A percentile compares a stretch with the other conserved stretches of the same genome.
These are phyloP conservation scores for Poecilobothrus nobilitatus DNA, from an alignment of 2,888 invertebrate genomes.

Conservation along the genomic window DNA sequence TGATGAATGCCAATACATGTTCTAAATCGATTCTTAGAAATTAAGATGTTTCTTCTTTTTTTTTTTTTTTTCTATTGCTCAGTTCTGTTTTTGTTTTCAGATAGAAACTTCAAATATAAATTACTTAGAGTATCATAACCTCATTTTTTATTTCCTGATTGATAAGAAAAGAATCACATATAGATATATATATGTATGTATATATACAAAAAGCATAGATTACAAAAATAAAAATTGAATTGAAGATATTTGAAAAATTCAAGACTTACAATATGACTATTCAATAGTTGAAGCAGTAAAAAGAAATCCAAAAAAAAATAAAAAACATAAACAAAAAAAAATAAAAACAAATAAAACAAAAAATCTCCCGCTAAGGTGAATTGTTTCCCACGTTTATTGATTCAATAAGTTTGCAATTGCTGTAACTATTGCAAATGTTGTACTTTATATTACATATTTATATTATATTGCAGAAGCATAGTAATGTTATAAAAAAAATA, in stretches of 20 bases:
- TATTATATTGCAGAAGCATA: too few relatives aligned
- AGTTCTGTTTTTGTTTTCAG: too few relatives aligned
- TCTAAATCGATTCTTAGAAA: too few relatives aligned
- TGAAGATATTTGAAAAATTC: neutral
- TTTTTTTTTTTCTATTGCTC: too few relatives aligned
- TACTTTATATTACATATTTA: neutral
- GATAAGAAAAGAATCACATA: neutral
- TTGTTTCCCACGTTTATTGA: constrained; percentile 11
- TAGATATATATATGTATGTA: too few relatives aligned
- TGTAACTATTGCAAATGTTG: neutral
- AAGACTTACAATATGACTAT: too few relatives aligned
- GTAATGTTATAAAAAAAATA: neutral
- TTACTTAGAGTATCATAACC: neutral
- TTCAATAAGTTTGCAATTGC: constrained; percentile 4
- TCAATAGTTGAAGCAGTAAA: too few relatives aligned
- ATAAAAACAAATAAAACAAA: too few relatives aligned
- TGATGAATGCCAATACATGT: too few relatives aligned
- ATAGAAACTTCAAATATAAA: neutral
- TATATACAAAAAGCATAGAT: neutral
- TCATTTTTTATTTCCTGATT: constrained; percentile 2
- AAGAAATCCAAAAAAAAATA: neutral
- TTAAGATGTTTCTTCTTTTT: too few relatives aligned
- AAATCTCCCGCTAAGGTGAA: constrained; percentile 11
- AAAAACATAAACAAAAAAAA: neutral
- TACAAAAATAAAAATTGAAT: neutral